Base-by-base conservation (phyloP, 1,140 invertebrate genomes). In the Pentalonia nigronervosa region DNA sequence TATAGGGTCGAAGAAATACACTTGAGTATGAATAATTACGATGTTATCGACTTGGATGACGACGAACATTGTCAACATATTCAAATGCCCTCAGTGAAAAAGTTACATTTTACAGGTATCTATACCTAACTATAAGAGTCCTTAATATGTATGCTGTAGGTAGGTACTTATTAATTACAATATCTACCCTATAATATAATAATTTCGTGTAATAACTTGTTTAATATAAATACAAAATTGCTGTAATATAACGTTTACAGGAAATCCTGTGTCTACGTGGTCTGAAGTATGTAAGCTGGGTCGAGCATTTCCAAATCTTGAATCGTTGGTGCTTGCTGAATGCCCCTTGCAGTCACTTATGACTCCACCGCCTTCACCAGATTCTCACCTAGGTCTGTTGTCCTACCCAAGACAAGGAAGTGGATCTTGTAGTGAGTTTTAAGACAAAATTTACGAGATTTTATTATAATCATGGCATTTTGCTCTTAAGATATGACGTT, bases 21-120 rank as follows among this genome's bases (percentile, higher is more conserved):
- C 95, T 95, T 99, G 94, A 98, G 98, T 94, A 96, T 99, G 25
- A 98, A 98, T 95, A 97, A 98, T 94, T 99, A 98, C 95, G 96
- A 96, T 30, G 96, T 96, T 93, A 97, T 99, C 4, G 96, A 97
- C n/a, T 94, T 97, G 2, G 95, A 95, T 67, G 94, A 95, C n/a
- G 94, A 95, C 30, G 92, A 94, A 21, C n/a, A 90, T 23, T 94
- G 94, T 92, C 86, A 94, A 21, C 76, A 90, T 20, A 67, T 93
- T 50, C 41, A 94, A n/a, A 76, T 94, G 48, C 83, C 94, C 25
- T 94, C 93, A 45, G 94, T 95, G 25, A 97, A 97, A 95, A 97
- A 97, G 94, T 95, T 98, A 17, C 97, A 98, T 95, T 98, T 98
- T 94, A 98, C 97, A 53, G 97, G 97, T 94, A 94, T 17, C 9